phyloP scores from a whole-genome alignment of 2,113 vertebrate genomes.

The human (Homo sapiens) region GRCh38 chr21:26136501-26137000 shows the following conservation, averaged over 20 bases:
- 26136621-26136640: neutral
- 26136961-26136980: too few relatives aligned
- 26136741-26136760: neutral
- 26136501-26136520: neutral
- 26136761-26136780: neutral
- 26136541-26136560: neutral
- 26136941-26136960: too few relatives aligned
- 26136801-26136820: neutral
- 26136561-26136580: neutral
- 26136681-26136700: neutral
- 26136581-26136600: neutral
- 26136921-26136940: too few relatives aligned
- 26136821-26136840: neutral
- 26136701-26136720: neutral
- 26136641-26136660: neutral
- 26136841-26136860: neutral
- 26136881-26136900: neutral
- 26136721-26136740: neutral
- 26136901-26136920: neutral
- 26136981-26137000: too few relatives aligned
- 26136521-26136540: neutral
- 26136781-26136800: neutral
- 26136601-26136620: neutral
- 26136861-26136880: neutral
- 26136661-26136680: neutral